These are phyloP conservation scores for Takifugu ocellatus DNA, from an alignment of 2,797 vertebrate genomes.

Conservation along the genomic window DNA sequence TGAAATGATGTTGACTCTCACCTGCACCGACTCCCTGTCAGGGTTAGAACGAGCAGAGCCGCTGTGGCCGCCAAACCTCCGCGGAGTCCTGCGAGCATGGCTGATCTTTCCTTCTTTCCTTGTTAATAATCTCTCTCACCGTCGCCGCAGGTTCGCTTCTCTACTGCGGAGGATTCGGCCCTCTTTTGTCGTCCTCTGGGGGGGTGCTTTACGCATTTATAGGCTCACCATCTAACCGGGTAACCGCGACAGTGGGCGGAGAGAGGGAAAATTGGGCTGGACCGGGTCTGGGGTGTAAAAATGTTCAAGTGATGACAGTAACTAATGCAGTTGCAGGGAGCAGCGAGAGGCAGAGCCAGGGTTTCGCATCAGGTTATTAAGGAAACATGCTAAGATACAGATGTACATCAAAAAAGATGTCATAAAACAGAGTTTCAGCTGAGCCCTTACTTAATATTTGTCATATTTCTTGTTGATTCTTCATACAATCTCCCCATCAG, in stretches of 20 bases:
- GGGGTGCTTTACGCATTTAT: slow-evolving; percentile 32
- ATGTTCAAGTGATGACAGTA: slow-evolving; percentile 8
- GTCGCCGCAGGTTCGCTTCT: too few species aligned
- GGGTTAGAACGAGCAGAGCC: slow-evolving; percentile 51
- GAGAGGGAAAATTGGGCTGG: slow-evolving; percentile 25
- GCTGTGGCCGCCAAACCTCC: slow-evolving; percentile 46
- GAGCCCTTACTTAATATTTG: too few species aligned
- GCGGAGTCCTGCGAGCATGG: slow-evolving; percentile 51
- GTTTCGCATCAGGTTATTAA: slow-evolving; percentile 32
- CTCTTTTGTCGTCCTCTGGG: slow-evolving; percentile 4
- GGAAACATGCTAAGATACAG: not conserved
- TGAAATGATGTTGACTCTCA: slow-evolving; percentile 23
- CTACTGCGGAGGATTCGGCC: slow-evolving; percentile 9
- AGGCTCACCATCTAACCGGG: slow-evolving; percentile 26
- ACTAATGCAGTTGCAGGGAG: slow-evolving; percentile 23
- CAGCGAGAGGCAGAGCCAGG: slow-evolving; percentile 25
- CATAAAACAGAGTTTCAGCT: too few species aligned
- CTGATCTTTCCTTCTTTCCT: slow-evolving; percentile 39
- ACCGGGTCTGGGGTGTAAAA: slow-evolving; percentile 1
- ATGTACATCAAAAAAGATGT: too few species aligned
- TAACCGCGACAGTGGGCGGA: slow-evolving; percentile 51
- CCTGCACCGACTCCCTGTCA: slow-evolving; percentile 51
- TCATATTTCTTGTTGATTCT: too few species aligned
- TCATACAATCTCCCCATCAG: too few species aligned
- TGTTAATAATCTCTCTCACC: slow-evolving; percentile 34